Evolutionary conservation across 2,797 vertebrate genomes (phyloP).

Genomic region (Ataeniobius toweri): DNA sequence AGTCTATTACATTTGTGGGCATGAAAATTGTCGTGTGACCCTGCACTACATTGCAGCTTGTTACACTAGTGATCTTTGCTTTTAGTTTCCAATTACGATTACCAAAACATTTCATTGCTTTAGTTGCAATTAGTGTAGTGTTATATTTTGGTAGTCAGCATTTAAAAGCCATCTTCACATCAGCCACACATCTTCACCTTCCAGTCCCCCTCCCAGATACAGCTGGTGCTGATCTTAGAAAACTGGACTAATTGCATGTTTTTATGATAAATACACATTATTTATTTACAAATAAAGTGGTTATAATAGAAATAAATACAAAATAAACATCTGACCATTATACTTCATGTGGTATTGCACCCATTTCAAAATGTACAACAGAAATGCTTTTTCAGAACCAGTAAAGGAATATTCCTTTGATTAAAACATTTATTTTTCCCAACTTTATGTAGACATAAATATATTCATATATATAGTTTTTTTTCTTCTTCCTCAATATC

Average conservation of each 20-base stretch:
- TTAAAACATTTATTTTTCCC: constrained; percentile 99
- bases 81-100: constrained; percentile 68
- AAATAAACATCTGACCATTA: constrained; percentile 99
- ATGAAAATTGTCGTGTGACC: constrained; percentile 67
- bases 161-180: constrained; percentile 32
- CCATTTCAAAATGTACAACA: constrained; percentile 99
- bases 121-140: constrained; percentile 59
- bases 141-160: constrained; percentile 50
- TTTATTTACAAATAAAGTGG: constrained; percentile 99
- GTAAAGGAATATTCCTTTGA: constrained; percentile 97
- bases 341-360: constrained; percentile 99
- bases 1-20: constrained; percentile 64
- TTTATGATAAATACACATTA: constrained; percentile 99
- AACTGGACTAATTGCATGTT: constrained; percentile 85
- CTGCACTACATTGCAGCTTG: constrained; percentile 51
- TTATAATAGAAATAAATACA: constrained; percentile 99
- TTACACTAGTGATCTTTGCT: constrained; percentile 60
- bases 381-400: constrained; percentile 97
- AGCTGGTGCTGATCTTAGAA: constrained; percentile 70
- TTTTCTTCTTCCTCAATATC: constrained; percentile 93
- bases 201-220: neutral
- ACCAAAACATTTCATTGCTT: constrained; percentile 54
- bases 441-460: constrained; percentile 98
- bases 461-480: constrained; percentile 95
- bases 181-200: constrained; percentile 10